These are phyloP conservation scores for Dendrolimus houi DNA, from an alignment of 2,888 invertebrate species.

Conservation along the genomic window DNA sequence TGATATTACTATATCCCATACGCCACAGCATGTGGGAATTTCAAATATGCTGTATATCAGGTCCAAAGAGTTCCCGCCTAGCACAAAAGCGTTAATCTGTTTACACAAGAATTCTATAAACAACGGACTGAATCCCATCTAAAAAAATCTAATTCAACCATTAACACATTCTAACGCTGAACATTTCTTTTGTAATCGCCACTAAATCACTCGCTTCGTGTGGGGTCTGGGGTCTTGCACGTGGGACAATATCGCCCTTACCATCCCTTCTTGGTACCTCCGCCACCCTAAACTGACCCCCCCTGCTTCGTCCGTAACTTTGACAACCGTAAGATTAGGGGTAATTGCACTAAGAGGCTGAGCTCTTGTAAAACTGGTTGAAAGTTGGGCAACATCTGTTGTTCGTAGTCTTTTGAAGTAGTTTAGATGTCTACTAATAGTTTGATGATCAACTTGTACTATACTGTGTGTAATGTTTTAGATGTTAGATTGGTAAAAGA, in stretches of 20 bases:
- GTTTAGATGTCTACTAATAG: slow-evolving; percentile 47
- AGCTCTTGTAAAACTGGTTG: slow-evolving; percentile 28
- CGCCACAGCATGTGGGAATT: no score
- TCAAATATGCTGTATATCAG: no score
- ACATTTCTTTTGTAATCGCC: slow-evolving; percentile 10
- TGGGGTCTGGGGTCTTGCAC: slow-evolving; percentile 54
- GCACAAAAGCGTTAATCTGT: background rate
- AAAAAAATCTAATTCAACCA: background rate
- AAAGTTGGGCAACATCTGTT: slow-evolving; percentile 46
- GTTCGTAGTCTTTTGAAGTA: slow-evolving; percentile 49
- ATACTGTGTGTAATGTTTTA: background rate
- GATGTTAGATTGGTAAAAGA: slow-evolving; percentile 3
- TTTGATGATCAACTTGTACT: slow-evolving; percentile 30
- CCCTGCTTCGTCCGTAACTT: background rate
- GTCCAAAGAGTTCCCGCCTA: no score
- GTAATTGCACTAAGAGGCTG: slow-evolving; percentile 12
- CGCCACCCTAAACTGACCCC: background rate
- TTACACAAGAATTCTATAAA: background rate
- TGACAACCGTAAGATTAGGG: background rate
- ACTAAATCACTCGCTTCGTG: slow-evolving; percentile 69
- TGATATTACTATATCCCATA: no score
- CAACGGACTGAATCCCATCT: background rate
- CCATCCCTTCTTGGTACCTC: background rate
- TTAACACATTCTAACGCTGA: background rate
- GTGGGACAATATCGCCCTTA: slow-evolving; percentile 48